Percentiles rank a stretch among this genome's conserved stretches.
phyloP scores from a whole-genome alignment of 1,140 invertebrate species.

The Cepaea nemoralis region DNA sequence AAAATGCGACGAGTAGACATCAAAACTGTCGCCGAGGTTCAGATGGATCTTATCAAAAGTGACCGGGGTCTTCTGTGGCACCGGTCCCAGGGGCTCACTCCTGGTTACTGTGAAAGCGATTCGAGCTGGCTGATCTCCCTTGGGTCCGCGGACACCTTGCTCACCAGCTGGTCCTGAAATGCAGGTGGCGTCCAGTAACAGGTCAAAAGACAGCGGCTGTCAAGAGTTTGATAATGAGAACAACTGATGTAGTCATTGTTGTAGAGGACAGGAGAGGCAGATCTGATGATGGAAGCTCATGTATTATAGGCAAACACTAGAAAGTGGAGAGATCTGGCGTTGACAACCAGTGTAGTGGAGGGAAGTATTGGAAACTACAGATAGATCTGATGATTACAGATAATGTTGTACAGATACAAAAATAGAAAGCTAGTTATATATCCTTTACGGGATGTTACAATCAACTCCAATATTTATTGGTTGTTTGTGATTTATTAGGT shows the following conservation, averaged over 20 bases:
- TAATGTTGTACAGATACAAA: too few species aligned
- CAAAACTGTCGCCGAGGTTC: slow-evolving; percentile 68
- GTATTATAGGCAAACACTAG: too few species aligned
- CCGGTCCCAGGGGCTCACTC: slow-evolving; percentile 66
- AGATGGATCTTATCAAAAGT: slow-evolving; percentile 68
- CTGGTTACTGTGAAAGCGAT: slow-evolving; percentile 69
- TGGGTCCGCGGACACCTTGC: slow-evolving; percentile 55
- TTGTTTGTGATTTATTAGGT: too few species aligned
- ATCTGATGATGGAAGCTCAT: too few species aligned
- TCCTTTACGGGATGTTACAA: too few species aligned
- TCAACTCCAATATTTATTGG: too few species aligned
- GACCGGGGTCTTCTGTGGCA: slow-evolving; percentile 66
- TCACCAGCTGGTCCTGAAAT: slow-evolving; percentile 50
- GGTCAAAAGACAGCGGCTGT: not conserved
- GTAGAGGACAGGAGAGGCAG: not conserved
- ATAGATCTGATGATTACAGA: too few species aligned
- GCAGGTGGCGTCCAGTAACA: slow-evolving; percentile 5
- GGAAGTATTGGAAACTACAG: too few species aligned
- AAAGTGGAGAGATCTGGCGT: too few species aligned
- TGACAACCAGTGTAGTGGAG: too few species aligned
- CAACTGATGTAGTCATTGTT: slow-evolving; percentile 3
- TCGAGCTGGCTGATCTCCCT: slow-evolving; percentile 46
- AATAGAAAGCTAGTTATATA: too few species aligned
- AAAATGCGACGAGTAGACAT: slow-evolving; percentile 69
- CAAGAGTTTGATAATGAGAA: not conserved